Evolutionary conservation across 2,797 vertebrate genomes (phyloP).

Genomic region (Ptychadena robeensis): DNA sequence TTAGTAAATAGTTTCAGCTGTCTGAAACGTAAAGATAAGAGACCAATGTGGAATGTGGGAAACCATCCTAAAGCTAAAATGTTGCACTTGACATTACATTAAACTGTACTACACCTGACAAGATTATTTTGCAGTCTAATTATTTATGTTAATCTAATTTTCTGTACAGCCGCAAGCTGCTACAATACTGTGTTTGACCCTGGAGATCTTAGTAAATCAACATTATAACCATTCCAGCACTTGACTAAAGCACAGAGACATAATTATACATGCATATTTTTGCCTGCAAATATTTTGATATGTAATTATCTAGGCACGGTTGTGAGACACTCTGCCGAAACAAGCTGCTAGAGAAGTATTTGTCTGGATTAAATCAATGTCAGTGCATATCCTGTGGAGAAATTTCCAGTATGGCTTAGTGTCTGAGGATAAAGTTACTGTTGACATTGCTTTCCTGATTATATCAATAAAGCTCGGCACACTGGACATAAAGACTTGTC

Average conservation of each 20-base stretch:
- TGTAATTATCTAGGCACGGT: slow-evolving; percentile 39
- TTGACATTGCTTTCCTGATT: slow-evolving; percentile 57
- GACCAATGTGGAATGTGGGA: neutral
- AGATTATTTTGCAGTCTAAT: slow-evolving; percentile 14
- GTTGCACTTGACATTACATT: neutral
- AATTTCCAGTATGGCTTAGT: slow-evolving; percentile 55
- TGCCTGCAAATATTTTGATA: slow-evolving; percentile 48
- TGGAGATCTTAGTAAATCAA: slow-evolving; percentile 27
- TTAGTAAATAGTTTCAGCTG: no score
- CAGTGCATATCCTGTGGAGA: slow-evolving; percentile 49
- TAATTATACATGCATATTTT: slow-evolving; percentile 46
- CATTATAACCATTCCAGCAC: slow-evolving; percentile 21
- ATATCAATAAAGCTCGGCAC: slow-evolving; percentile 51
- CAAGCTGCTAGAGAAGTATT: slow-evolving; percentile 53
- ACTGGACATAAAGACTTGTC: slow-evolving; percentile 58
- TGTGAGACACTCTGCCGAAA: slow-evolving; percentile 24
- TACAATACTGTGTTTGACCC: slow-evolving; percentile 21
- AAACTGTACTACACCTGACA: neutral
- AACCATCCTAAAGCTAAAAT: neutral
- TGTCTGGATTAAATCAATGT: slow-evolving; percentile 59
- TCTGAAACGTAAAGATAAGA: no score
- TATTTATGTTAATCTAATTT: slow-evolving; percentile 7
- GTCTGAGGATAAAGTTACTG: slow-evolving; percentile 52
- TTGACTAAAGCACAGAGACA: slow-evolving; percentile 11
- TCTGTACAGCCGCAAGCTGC: slow-evolving; percentile 9